Evolutionary conservation across 2,113 vertebrate genomes (phyloP), one percentile per base, ranked within the genome.

Genomic region (Archocentrus centrarchus): DNA sequence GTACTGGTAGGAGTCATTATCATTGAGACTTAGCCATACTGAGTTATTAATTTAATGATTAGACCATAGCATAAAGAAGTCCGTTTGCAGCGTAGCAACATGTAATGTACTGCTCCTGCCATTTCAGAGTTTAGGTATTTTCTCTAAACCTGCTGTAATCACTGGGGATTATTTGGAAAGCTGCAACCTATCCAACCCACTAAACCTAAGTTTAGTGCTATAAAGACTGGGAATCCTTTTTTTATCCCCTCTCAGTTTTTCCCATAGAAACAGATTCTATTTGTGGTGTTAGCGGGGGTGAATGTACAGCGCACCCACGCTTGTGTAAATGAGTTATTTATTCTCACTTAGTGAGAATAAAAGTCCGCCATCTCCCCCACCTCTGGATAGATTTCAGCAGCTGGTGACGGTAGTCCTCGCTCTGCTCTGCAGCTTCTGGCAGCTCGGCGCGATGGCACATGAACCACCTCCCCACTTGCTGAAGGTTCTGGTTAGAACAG

Each of bases 121-220:
- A 18, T 32, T 53, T 53, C 15, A 18, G 22, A 70, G 30, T 53
- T 53, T 53, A 30, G 24, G 24, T 53, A 7, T 53, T 17, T 50
- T 50, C 15, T 70, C 20, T 50, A 50, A 70, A 70, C 24, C 17
- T 32, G 24, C 20, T 20, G 66, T 17, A 53, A 53, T 27, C 3
- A 68, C 39, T 27, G 4, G 39, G 39, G 39, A 68, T 68, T 68
- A 44, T 47, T 68, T 10, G 22, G 14, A 27, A 68, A 68, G 39
- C 60, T 62, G 30, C 60, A 62, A 35, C 13, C 24, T 53, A 32
- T 30, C 66, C 41, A 50, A 30, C 66, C 66, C 24, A 70, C 41
- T 2, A 70, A 70, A 50, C 5, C 0, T 6, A 50, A 0, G 24
- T 70, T 70, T 50, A 20, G 37, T 44, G 55, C 1, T 22, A 24